Evolutionary conservation across 2,113 vertebrate genomes (phyloP).

Genomic region (Carollia perspicillata): DNA sequence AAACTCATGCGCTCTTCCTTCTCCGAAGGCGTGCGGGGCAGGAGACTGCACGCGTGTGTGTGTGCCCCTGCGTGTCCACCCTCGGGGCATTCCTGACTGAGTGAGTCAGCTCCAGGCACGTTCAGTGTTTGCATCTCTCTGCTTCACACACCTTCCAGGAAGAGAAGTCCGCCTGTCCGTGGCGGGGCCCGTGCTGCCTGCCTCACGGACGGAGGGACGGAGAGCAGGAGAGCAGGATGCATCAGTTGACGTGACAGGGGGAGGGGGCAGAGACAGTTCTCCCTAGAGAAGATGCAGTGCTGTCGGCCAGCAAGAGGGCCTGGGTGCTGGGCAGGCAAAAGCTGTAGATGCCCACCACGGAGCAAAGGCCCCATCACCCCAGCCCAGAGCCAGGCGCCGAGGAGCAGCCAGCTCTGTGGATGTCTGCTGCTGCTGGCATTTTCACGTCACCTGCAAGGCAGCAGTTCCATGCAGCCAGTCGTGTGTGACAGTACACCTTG

Average conservation of each 20-base stretch:
- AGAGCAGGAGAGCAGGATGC: background rate
- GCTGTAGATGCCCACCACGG: rapidly evolving
- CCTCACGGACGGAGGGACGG: too few relatives aligned
- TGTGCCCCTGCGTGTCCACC: background rate
- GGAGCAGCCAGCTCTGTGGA: background rate
- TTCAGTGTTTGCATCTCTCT: background rate
- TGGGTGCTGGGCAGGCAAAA: background rate
- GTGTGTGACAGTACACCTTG: background rate
- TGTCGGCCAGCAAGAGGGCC: too few relatives aligned
- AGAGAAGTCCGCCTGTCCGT: background rate
- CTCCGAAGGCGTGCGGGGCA: background rate
- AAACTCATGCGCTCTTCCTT: background rate
- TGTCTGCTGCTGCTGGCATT: background rate
- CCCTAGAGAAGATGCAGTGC: background rate
- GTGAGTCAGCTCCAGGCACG: background rate
- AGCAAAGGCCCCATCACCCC: too few relatives aligned
- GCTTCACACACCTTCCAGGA: background rate
- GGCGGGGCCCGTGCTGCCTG: background rate
- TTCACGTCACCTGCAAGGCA: background rate
- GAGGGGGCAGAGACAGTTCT: background rate
- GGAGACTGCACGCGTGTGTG: background rate
- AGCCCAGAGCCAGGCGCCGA: background rate
- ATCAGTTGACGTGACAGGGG: too few relatives aligned
- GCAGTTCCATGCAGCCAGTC: background rate
- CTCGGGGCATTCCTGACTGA: background rate